phyloP scores from a whole-genome alignment of 2,797 vertebrate species.

The Argya squamiceps region DNA sequence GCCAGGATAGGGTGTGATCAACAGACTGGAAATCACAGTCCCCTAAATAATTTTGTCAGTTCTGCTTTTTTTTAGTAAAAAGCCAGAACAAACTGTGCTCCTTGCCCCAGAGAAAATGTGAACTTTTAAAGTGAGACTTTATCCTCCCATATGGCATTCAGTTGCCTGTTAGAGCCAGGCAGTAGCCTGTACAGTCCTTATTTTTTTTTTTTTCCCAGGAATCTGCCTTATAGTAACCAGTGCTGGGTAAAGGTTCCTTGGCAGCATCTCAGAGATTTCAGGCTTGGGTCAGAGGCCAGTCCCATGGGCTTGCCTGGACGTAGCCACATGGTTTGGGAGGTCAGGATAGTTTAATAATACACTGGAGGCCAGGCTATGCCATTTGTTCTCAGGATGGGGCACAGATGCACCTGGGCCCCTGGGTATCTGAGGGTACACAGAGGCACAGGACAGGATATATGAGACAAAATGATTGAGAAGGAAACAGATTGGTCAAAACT shows the following conservation, averaged over 20 bases:
- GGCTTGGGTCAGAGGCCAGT: not conserved
- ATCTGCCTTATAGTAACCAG: not conserved
- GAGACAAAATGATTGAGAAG: not conserved
- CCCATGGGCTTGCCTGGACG: not conserved
- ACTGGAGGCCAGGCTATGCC: not conserved
- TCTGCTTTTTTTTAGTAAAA: not conserved
- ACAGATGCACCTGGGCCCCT: not conserved
- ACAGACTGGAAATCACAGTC: not conserved
- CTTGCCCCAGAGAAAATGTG: not conserved
- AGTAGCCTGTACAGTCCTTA: not conserved
- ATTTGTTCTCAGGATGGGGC: not conserved
- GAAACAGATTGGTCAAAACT: not conserved
- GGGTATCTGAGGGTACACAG: not conserved
- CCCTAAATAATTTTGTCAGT: not conserved
- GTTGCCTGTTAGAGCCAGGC: not conserved
- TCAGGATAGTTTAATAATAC: not conserved
- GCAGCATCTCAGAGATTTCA: not conserved
- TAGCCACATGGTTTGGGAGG: not conserved
- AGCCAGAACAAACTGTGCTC: slow-evolving; percentile 10
- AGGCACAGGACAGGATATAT: not conserved
- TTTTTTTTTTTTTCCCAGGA: not conserved
- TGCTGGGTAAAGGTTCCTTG: not conserved
- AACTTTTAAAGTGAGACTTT: not conserved
- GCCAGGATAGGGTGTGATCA: not conserved
- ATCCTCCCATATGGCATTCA: not conserved